These are phyloP conservation scores for Cryptus armator DNA, from an alignment of 2,888 invertebrate genomes.

Conservation along the genomic window DNA sequence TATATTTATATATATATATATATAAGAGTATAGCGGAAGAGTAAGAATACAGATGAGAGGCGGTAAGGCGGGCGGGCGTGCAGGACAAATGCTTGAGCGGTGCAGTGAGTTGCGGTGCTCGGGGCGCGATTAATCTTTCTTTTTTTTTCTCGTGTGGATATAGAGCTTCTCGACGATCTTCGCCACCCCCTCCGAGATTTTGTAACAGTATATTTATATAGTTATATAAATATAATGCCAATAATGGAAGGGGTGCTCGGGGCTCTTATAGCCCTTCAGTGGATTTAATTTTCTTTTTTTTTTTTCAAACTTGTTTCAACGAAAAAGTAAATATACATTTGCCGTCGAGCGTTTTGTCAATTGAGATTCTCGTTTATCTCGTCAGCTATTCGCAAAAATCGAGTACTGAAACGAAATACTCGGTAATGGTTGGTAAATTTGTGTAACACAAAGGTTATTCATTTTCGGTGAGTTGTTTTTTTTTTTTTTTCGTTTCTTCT, in stretches of 20 bases:
- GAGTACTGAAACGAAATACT: too few species aligned
- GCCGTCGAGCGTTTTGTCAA: too few species aligned
- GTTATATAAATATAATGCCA: background rate
- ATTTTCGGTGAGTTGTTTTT: background rate
- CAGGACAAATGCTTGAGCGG: constrained; percentile 84
- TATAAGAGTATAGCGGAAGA: constrained; percentile 50
- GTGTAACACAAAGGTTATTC: constrained; percentile 9
- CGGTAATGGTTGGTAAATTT: background rate
- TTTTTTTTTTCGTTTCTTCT: constrained; percentile 7
- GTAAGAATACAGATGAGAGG: constrained; percentile 67
- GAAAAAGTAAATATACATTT: background rate
- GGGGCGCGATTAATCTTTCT: constrained; percentile 77
- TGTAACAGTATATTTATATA: background rate
- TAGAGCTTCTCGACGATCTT: background rate
- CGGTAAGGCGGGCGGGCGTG: constrained; percentile 82
- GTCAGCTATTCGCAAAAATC: background rate
- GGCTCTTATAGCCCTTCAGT: background rate
- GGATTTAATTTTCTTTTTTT: background rate
- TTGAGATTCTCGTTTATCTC: background rate
- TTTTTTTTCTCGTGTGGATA: constrained; percentile 51
- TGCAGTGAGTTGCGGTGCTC: constrained; percentile 84
- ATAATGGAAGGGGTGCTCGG: background rate
- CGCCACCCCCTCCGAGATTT: background rate
- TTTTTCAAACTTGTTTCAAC: background rate
- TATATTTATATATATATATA: background rate